A percentile compares a stretch with the other conserved stretches of the same genome.
Conservation (phyloP, 2,113 vertebrate genomes). For the Malurus alboscapulatus region DNA sequence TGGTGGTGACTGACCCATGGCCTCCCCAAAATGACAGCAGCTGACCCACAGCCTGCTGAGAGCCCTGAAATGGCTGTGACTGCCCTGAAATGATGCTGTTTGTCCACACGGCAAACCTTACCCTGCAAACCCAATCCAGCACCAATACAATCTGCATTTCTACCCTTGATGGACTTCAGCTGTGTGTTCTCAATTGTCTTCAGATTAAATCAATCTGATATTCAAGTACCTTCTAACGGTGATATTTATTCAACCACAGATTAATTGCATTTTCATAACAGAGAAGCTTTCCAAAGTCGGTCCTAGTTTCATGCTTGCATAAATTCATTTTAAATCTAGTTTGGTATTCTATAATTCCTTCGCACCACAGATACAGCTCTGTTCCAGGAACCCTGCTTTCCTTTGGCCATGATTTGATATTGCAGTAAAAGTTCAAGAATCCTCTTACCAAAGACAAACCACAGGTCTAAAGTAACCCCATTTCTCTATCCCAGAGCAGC, state of each 20-base stretch:
- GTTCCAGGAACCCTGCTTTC: background rate
- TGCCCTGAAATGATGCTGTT: accelerated
- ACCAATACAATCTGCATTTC: background rate
- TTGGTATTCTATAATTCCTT: background rate
- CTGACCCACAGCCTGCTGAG: no score
- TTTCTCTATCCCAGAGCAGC: background rate
- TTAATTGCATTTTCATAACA: conserved; percentile 8
- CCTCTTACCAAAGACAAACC: background rate
- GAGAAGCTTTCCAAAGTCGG: background rate
- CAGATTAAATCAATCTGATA: background rate
- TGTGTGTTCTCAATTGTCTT: background rate
- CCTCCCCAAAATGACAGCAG: background rate
- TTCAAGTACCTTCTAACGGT: background rate
- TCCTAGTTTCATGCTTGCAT: background rate
- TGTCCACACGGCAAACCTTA: accelerated
- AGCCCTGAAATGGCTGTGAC: background rate
- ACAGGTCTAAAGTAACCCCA: background rate
- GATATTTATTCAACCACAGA: conserved; percentile 2
- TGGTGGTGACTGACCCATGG: no score
- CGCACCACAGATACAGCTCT: background rate
- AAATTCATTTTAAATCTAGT: background rate
- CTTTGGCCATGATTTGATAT: background rate
- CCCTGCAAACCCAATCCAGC: background rate
- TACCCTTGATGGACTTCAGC: background rate
- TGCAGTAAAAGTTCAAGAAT: background rate